A percentile compares a stretch with the other conserved stretches of the same genome.
These are phyloP conservation scores for Nebria brevicollis DNA, from an alignment of 2,888 invertebrate genomes.

Conservation along the genomic window DNA sequence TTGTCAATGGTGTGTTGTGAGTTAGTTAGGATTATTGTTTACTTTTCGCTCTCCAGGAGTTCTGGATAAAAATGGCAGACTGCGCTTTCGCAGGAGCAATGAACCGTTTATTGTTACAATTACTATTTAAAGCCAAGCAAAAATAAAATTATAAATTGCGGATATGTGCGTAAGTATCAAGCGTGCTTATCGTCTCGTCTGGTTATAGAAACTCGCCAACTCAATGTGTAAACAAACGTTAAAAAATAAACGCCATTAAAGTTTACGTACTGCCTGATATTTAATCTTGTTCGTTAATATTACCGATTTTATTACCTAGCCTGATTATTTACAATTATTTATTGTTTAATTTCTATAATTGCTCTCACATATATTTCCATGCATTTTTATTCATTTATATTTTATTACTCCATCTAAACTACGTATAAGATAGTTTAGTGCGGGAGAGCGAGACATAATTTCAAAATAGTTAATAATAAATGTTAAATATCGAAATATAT, in stretches of 20 bases:
- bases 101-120: slow-evolving; percentile 45
- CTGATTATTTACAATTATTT: not conserved
- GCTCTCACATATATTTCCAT: too few species aligned
- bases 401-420: too few species aligned
- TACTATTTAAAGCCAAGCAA: slow-evolving; percentile 42
- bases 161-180: slow-evolving; percentile 21
- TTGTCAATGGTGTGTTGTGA: too few species aligned
- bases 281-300: not conserved
- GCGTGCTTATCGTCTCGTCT: slow-evolving; percentile 5
- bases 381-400: too few species aligned
- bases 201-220: slow-evolving; percentile 1
- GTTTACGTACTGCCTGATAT: not conserved
- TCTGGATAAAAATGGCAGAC: slow-evolving; percentile 13
- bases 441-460: too few species aligned
- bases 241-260: not conserved
- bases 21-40: too few species aligned
- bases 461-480: too few species aligned
- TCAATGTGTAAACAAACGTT: not conserved
- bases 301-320: not conserved
- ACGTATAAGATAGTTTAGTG: too few species aligned
- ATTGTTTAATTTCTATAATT: not conserved
- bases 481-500: too few species aligned
- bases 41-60: not conserved
- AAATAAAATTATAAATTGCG: slow-evolving; percentile 35
- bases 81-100: slow-evolving; percentile 24